Evolutionary conservation across 2,888 invertebrate genomes (phyloP), one percentile per base, ranked within the genome.

Genomic region (Ormyrus thymus): DNA sequence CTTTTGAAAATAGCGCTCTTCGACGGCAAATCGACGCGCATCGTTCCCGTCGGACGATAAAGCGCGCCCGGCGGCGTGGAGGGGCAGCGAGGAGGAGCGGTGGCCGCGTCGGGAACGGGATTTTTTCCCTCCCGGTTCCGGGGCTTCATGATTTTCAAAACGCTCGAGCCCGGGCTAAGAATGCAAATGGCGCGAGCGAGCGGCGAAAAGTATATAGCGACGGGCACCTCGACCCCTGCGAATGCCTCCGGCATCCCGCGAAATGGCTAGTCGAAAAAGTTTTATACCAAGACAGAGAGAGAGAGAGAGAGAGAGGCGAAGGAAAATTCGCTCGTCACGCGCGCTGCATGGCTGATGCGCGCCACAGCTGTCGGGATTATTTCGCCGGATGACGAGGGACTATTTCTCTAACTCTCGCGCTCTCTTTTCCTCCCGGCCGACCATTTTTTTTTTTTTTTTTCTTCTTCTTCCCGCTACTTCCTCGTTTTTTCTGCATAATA

Each of bases 331-430:
- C 13, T 53, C 76, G 43, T 75, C 78, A 78, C 76, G 83, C 77
- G 72, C 80, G 83, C 29, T 83, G 86, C 86, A 85, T 86, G 84
- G 81, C 84, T 84, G 85, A 87, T 86, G 84, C 82, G 83, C 76
- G 83, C 75, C 84, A 81, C 87, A 88, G 87, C 88, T 88, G 87
- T 82, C 79, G 81, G 84, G 83, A 87, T 87, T 86, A 88, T 86
- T 87, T 82, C 82, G 73, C 45, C 72, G 76, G 79, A 83, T 81
- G 81, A 82, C 46, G 11, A 73, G 9, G 66, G 83, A 29, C 29
- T 29, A 29, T 29, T 29, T 29, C 29, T 29, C 29, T 29, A 29
- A 29, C 29, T 29, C 29, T 29, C 29, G 29, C 68, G 78, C 76
- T 80, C 81, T 76, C 79, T 83, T 83, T 82, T 83, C 78, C 78